Percentiles rank a stretch among this genome's conserved stretches.
Evolutionary conservation across 2,888 invertebrate genomes (phyloP).

Genomic region (Agrotis ipsilon): DNA sequence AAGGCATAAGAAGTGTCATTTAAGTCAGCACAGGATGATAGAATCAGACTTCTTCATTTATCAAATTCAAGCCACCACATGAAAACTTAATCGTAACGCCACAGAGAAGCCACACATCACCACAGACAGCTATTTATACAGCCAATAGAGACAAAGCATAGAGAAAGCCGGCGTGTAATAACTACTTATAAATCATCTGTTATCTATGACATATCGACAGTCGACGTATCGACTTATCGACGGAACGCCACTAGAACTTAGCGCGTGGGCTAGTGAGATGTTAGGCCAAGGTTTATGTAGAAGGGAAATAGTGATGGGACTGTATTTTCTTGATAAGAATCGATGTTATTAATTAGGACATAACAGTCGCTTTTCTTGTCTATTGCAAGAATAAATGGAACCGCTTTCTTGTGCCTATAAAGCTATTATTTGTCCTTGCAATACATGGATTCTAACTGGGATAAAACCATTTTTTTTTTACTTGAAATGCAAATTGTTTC

Average conservation of each 20-base stretch:
- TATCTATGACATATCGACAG: conserved; percentile 60
- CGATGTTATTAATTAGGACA: conserved; percentile 28
- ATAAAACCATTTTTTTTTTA: no score
- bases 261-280: conserved; percentile 59
- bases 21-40: no score
- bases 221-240: conserved; percentile 54
- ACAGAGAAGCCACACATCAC: conserved; percentile 47
- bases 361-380: not conserved
- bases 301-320: conserved; percentile 20
- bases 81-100: conserved; percentile 43
- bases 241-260: conserved; percentile 48
- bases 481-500: no score
- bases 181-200: conserved; percentile 55
- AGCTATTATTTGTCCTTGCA: no score
- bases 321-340: conserved; percentile 21
- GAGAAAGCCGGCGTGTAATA: conserved; percentile 62
- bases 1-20: no score
- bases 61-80: conserved; percentile 1
- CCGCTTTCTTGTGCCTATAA: no score
- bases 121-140: conserved; percentile 52
- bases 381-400: not conserved
- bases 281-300: conserved; percentile 33
- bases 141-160: conserved; percentile 59
- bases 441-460: no score
- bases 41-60: not conserved